These are phyloP conservation scores for Coregonus clupeaformis DNA, from an alignment of 2,113 vertebrate species.

Conservation along the genomic window DNA sequence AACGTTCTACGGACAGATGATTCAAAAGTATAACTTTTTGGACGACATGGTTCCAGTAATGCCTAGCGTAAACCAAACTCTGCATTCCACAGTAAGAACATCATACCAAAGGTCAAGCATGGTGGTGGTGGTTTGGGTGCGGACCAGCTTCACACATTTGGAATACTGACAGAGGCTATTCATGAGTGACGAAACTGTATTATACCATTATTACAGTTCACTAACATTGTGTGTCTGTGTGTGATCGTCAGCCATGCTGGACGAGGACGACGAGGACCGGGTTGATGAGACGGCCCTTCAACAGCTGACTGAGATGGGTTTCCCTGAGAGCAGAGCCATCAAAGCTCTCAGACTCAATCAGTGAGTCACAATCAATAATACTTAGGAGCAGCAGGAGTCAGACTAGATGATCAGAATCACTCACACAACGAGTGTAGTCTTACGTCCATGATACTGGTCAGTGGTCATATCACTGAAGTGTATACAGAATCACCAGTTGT, in stretches of 20 bases:
- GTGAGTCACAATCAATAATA: constrained; percentile 53
- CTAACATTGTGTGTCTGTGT: not conserved
- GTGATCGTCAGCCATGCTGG: constrained; percentile 85
- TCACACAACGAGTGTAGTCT: not conserved
- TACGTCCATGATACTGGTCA: not conserved
- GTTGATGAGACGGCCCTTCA: constrained; percentile 91
- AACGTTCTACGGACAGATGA: too few relatives aligned
- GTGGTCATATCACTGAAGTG: not conserved
- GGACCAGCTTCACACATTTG: too few relatives aligned
- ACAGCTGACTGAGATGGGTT: constrained; percentile 98
- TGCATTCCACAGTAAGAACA: too few relatives aligned
- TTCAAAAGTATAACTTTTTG: too few relatives aligned
- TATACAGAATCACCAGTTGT: not conserved
- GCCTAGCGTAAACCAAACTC: too few relatives aligned
- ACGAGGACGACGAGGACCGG: constrained; percentile 93
- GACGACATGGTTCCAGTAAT: too few relatives aligned
- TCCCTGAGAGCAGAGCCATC: constrained; percentile 89
- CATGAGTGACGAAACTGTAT: too few relatives aligned
- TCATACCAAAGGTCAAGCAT: too few relatives aligned
- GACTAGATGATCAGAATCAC: too few relatives aligned
- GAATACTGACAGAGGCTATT: too few relatives aligned
- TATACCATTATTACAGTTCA: not conserved
- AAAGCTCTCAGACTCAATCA: constrained; percentile 90
- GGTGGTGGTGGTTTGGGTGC: too few relatives aligned
- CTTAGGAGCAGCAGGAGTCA: too few relatives aligned